Conservation (phyloP, 2,797 vertebrate genomes). For the Neomorphus geoffroyi region DNA sequence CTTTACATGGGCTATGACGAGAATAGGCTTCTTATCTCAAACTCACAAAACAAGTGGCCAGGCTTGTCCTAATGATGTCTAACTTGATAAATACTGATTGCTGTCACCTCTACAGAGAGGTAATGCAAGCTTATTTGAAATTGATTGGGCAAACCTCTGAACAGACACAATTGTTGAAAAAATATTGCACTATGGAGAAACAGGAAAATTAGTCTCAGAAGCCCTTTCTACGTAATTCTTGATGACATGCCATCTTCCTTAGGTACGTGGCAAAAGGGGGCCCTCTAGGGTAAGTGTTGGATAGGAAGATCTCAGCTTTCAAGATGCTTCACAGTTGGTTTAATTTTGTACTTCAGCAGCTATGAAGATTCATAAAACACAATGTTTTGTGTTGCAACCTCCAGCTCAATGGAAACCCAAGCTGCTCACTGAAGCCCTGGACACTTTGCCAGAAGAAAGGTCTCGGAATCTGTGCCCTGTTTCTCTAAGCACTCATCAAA, state of each 20-base stretch:
- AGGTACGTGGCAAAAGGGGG: neutral
- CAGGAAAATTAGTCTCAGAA: neutral
- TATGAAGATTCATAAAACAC: neutral
- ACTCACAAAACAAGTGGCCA: neutral
- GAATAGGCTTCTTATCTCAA: neutral
- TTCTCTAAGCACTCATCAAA: neutral
- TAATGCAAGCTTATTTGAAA: neutral
- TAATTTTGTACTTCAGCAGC: neutral
- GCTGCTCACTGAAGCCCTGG: neutral
- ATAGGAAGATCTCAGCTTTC: neutral
- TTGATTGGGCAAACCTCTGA: neutral
- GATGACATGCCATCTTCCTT: accelerated
- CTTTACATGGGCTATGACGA: neutral
- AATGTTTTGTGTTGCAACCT: neutral
- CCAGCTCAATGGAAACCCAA: neutral
- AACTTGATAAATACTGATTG: neutral
- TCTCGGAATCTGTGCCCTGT: neutral
- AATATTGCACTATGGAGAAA: neutral
- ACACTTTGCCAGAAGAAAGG: neutral
- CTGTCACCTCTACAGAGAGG: neutral
- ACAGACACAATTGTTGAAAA: neutral
- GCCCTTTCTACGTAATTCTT: neutral
- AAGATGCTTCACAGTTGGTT: neutral
- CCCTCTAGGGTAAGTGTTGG: neutral
- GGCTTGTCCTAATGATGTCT: neutral